These are phyloP conservation scores for Megalops cyprinoides DNA, from an alignment of 2,797 vertebrate genomes.

Conservation along the genomic window DNA sequence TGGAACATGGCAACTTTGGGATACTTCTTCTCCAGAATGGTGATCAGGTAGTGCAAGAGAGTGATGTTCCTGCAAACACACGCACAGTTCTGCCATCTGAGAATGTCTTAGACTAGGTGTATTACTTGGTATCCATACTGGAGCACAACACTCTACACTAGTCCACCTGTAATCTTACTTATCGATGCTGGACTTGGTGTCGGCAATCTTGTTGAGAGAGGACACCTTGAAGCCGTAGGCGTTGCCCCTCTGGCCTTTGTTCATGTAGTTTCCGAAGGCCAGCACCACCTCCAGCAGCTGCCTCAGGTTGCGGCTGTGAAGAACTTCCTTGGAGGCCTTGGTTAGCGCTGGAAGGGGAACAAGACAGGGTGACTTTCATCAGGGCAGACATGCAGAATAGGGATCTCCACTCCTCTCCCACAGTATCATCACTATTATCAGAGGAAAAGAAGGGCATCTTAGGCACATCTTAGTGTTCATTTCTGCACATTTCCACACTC, in stretches of 20 bases:
- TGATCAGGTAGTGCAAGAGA: conserved; percentile 97
- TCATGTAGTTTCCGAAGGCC: conserved; percentile 97
- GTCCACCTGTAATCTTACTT: conserved; percentile 78
- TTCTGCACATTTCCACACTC: too few species aligned
- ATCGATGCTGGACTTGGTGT: conserved; percentile 94
- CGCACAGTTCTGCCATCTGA: conserved; percentile 13
- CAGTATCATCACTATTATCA: too few species aligned
- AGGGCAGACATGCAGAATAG: too few species aligned
- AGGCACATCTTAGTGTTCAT: too few species aligned
- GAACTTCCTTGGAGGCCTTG: conserved; percentile 86
- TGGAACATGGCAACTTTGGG: conserved; percentile 89
- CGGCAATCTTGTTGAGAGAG: conserved; percentile 93
- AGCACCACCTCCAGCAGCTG: conserved; percentile 94
- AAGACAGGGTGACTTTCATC: neutral
- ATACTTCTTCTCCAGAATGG: conserved; percentile 95
- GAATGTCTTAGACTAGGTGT: neutral
- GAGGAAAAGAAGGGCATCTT: too few species aligned
- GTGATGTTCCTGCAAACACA: conserved; percentile 86
- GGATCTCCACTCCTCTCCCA: too few species aligned
- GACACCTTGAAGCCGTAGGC: conserved; percentile 91
- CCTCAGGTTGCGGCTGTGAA: conserved; percentile 88
- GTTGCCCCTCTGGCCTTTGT: conserved; percentile 93
- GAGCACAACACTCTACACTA: neutral
- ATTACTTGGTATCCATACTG: neutral
- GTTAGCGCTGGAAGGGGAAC: conserved; percentile 77